Base-by-base conservation (phyloP, 2,888 invertebrate genomes). In the Idaea straminata region DNA sequence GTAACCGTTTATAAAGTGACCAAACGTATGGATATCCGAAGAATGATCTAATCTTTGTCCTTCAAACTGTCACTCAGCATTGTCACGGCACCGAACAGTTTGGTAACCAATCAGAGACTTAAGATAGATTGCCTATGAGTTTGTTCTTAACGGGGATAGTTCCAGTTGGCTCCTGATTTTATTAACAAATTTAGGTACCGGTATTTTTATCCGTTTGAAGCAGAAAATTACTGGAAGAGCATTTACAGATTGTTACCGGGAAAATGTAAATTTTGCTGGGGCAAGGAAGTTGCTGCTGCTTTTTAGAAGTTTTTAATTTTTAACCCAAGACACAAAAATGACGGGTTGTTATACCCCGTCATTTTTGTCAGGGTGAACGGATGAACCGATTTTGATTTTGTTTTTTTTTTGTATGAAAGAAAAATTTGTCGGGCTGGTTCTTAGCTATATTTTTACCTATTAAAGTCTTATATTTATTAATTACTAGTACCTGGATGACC, bases 101-200 rank as follows among this genome's bases (percentile, higher is more conserved):
- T 72, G 72, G 75, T 69, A 25, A 25, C 79, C 81, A 81, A 83
- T 82, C 80, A 80, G 74, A 66, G 75, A 72, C 74, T 76, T 78
- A 78, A 81, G 82, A 83, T 78, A 71, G 78, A 83, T 83, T 79
- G 79, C 77, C 74, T 70, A 73, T 74, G 76, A 70, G 66, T 66
- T 64, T 67, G 64, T 67, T 69, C 64, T 70, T 64, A 66, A 35
- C 66, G 61, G 25, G 69, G 68, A 13, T 3, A 63, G 64, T 64
- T 78, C 74, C 66, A 5, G 57, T 72, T 75, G 64, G 65, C 7
- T 36, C 75, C 62, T 15, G 10, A 15, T 57, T 47, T 70, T 36
- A 5, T 34, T 16, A 59, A 61, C 61, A 64, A 63, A 58, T 64
- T 74, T 47, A 57, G 15, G 0, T 13, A 57, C 15, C 3, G 15